Evolutionary conservation across 2,888 invertebrate genomes (phyloP), one percentile per base, ranked within the genome.

Genomic region (Callyntrura sp.): DNA sequence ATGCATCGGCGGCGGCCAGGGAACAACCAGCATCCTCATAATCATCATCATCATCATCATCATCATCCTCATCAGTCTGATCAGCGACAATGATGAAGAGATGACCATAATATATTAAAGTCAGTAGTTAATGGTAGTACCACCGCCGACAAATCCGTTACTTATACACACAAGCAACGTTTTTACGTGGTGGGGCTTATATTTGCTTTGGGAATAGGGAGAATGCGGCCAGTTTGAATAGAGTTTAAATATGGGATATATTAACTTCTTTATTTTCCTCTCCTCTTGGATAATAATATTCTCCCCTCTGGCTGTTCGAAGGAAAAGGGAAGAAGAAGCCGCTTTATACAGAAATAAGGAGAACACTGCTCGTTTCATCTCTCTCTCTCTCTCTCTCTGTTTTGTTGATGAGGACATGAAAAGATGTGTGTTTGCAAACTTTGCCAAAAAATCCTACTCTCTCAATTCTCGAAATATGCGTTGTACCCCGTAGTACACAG

Each of bases 361-460:
- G 60, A 81, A 35, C 60, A 81, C n/a, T 68, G 17, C 78, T 78
- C 51, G 48, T 51, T 78, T 48, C 78, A 11, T 79, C 17, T 60
- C 45, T 78, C 78, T 81, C 35, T 28, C 78, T 78, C 55, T 43
- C 57, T 57, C 20, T 20, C 45, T 70, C 20, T 12, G 43, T 45
- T 43, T 45, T 45, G 43, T 20, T 70, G 70, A 78, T 78, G 78
- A 55, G 55, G 14, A 28, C 78, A 51, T 57, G 79, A 65, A 28
- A 48, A 55, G 86, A 86, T 81, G 86, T 86, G 79, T 88, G 87
- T 88, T 88, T 88, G 87, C 87, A 88, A 88, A 88, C 81, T 88
- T 81, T 88, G 81, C 81, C 87, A 81, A 88, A 82, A 88, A 86
- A 62, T 20, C 48, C 28, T 23, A 82, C 48, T 70, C 25, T 60